Base-by-base conservation (phyloP, 2,888 invertebrate species). In the Stenichneumon culpator region DNA sequence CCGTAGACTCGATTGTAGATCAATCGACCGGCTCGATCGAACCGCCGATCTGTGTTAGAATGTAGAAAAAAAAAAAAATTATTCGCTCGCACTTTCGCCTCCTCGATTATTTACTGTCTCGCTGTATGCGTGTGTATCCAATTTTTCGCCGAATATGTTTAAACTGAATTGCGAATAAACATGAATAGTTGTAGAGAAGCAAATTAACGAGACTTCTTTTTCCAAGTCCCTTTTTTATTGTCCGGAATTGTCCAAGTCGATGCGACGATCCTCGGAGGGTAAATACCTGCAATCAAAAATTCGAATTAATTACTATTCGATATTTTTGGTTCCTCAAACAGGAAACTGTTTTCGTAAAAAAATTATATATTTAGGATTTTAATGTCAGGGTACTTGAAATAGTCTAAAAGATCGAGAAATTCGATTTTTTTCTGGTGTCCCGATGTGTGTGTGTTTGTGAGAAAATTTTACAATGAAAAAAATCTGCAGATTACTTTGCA, bases 101-200 rank as follows among this genome's bases (percentile, higher is more conserved):
- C 60, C 14, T 60, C 22, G 60, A 60, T 25, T 11, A 60, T 25
- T 60, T 28, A 16, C 28, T 25, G 3, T 25, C 50, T 50, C n/a
- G n/a, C 60, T 60, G 22, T 60, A 60, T 3, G 60, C 60, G 36
- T 36, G 36, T 36, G 60, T 25, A 60, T 22, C 3, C 60, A 9
- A 28, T 60, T 28, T 60, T 60, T 28, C 22, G 22, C 9, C n/a
- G 22, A 54, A 60, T 44, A 25, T 14, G 68, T 73, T 44, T n/a
- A 6, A 32, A 36, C 22, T 9, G 63, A 44, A 60, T 79, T 11
- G 52, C 60, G 14, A 60, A 60, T 60, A 60, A 60, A 60, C 11
- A 14, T 11, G 3, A 28, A 60, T 25, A 11, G 25, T 28, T 11
- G 60, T 60, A 28, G 28, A 60, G 14, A 28, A 60, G 60, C 60